Evolutionary conservation across 2,888 invertebrate genomes (phyloP), one percentile per base, ranked within the genome.

Genomic region (Chelonus formosanus): DNA sequence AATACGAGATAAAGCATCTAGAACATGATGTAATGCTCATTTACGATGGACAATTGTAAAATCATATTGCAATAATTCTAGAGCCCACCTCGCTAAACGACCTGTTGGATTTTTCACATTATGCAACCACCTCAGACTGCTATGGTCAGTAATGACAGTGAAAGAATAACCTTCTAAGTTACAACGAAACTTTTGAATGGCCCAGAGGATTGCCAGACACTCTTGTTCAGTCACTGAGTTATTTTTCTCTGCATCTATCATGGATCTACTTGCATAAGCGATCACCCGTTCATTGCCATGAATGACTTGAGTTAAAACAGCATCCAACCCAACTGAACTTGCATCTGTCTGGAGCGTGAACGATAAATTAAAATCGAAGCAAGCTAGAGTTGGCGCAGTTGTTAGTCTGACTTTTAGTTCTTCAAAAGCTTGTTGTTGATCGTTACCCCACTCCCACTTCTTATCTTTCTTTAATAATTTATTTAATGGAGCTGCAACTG

Each of bases 201-300:
- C 67, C 72, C 72, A 75, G 0, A 75, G 7, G 0, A 76, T 69
- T 0, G 75, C 73, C 0, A 75, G 67, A 44, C 74, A 77, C 36
- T 78, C 75, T 32, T 52, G 63, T 53, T 75, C 71, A 0, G 75
- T 75, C 5, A 69, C 70, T 3, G 70, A 60, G 34, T 73, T 76
- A 32, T 72, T 73, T 3, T 65, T 47, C 53, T 76, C 75, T 0
- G 73, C 56, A 1, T 56, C 55, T 1, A 52, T 61, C 4, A 77
- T 56, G 0, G 72, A 44, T 1, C 70, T 54, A 20, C 73, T 75
- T 0, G 73, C 73, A 32, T 73, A 76, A 0, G 75, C 75, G 5
- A 77, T 69, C 3, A 73, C 74, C 1, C 55, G 31, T 36, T 73
- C 73, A 0, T 62, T 62, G 1, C 63, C 70, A 7, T 73, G 74